These are phyloP conservation scores for Nannospalax galili DNA, from an alignment of 2,113 vertebrate genomes.

Conservation along the genomic window DNA sequence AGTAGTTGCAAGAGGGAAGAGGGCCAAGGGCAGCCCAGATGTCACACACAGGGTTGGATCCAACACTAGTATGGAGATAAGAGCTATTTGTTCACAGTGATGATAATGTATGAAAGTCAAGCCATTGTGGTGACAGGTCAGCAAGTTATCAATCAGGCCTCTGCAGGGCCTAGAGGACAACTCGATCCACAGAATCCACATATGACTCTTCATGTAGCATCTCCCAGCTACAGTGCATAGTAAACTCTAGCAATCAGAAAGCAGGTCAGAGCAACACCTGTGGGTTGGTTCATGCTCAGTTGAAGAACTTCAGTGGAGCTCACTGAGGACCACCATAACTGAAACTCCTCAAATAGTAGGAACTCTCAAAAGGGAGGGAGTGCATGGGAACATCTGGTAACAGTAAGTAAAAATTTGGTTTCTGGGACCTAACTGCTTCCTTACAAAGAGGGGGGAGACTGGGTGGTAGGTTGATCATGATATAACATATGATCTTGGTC, in stretches of 20 bases:
- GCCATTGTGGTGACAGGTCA: neutral
- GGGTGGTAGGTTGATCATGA: neutral
- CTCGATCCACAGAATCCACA: neutral
- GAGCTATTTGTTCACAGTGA: neutral
- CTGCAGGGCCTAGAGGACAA: neutral
- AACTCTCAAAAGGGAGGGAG: neutral
- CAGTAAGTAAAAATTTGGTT: neutral
- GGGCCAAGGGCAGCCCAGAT: neutral
- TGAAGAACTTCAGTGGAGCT: too few species aligned
- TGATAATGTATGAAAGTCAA: neutral
- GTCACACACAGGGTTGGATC: neutral
- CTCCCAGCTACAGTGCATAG: too few species aligned
- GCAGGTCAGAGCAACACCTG: neutral
- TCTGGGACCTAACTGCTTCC: neutral
- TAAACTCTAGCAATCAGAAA: too few species aligned
- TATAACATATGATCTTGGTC: neutral
- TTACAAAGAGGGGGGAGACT: neutral
- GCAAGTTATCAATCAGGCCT: neutral
- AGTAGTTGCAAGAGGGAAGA: neutral
- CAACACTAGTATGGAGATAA: neutral
- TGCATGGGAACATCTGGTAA: neutral
- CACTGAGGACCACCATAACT: neutral
- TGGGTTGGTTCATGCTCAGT: neutral
- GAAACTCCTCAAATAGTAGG: neutral
- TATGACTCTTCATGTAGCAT: neutral